Conservation (phyloP, 53 echinoderm and acorn worm species). For the Astropecten irregularis region DNA sequence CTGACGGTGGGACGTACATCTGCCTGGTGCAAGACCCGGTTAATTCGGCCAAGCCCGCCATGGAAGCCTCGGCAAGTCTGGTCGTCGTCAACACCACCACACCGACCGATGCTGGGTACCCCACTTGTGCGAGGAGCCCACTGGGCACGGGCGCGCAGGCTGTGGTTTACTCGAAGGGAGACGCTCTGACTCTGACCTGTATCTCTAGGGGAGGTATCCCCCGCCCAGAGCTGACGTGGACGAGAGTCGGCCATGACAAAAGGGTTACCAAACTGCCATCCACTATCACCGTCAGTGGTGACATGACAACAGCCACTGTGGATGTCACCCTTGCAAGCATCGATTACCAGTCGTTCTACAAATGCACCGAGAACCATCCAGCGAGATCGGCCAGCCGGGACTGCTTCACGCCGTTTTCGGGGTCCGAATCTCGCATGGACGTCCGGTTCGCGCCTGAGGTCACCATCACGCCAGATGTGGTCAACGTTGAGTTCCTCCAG, state of each 20-base stretch:
- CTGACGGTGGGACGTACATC: constrained; percentile 28
- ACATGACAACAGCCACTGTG: neutral
- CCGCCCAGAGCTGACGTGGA: constrained; percentile 29
- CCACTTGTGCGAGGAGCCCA: neutral
- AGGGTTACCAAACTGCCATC: neutral
- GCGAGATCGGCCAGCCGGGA: neutral
- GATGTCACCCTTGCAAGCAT: neutral
- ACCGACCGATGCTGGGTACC: neutral
- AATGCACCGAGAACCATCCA: constrained; percentile 37
- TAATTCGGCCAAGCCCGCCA: neutral
- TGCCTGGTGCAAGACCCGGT: constrained; percentile 24
- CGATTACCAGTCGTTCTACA: constrained; percentile 18
- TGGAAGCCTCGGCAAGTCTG: constrained; percentile 4
- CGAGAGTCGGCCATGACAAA: neutral
- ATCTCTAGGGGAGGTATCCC: constrained; percentile 44
- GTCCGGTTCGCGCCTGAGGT: constrained; percentile 38
- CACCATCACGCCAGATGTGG: neutral
- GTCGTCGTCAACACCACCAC: neutral
- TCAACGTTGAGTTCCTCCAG: neutral
- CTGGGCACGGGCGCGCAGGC: neutral
- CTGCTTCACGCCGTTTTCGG: constrained; percentile 7
- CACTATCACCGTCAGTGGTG: neutral
- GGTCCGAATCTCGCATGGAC: neutral
- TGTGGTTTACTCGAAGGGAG: constrained; percentile 22
- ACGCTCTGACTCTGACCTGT: constrained; percentile 30